Evolutionary conservation across 1,140 invertebrate genomes (phyloP).

Genomic region (Euwallacea similis): DNA sequence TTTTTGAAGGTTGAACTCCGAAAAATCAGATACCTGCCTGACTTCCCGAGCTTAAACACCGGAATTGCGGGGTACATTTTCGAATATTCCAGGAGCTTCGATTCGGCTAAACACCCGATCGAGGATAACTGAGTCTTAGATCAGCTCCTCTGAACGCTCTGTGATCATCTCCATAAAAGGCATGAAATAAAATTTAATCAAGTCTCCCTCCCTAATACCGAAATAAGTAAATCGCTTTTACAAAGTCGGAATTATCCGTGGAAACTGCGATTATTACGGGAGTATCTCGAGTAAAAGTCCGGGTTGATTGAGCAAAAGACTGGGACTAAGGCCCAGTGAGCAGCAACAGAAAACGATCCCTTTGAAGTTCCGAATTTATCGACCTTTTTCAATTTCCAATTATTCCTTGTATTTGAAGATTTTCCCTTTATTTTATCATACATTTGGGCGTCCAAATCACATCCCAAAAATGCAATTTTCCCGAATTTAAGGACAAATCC

Average conservation of each 20-base stretch:
- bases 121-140: too few relatives aligned
- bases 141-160: too few relatives aligned
- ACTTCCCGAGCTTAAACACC: too few relatives aligned
- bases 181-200: slow-evolving; percentile 36
- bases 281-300: slow-evolving; percentile 30
- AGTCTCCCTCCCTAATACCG: slow-evolving; percentile 10
- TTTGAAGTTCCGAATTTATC: slow-evolving; percentile 34
- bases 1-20: too few relatives aligned
- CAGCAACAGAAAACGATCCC: slow-evolving; percentile 36
- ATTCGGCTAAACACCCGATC: too few relatives aligned
- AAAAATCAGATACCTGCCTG: too few relatives aligned
- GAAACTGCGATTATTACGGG: slow-evolving; percentile 27
- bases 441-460: too few relatives aligned
- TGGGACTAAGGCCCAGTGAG: slow-evolving; percentile 26
- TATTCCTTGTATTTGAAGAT: slow-evolving; percentile 28
- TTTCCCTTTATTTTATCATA: slow-evolving; percentile 20
- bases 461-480: too few relatives aligned
- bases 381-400: slow-evolving; percentile 17
- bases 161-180: too few relatives aligned
- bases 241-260: slow-evolving; percentile 38
- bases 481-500: not conserved
- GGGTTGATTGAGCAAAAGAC: slow-evolving; percentile 40
- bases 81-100: too few relatives aligned
- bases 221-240: slow-evolving; percentile 28
- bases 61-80: too few relatives aligned